Percentiles rank a stretch among this genome's conserved stretches.
Evolutionary conservation across 2,797 vertebrate genomes (phyloP).

Genomic region (Labeo calbasu): DNA sequence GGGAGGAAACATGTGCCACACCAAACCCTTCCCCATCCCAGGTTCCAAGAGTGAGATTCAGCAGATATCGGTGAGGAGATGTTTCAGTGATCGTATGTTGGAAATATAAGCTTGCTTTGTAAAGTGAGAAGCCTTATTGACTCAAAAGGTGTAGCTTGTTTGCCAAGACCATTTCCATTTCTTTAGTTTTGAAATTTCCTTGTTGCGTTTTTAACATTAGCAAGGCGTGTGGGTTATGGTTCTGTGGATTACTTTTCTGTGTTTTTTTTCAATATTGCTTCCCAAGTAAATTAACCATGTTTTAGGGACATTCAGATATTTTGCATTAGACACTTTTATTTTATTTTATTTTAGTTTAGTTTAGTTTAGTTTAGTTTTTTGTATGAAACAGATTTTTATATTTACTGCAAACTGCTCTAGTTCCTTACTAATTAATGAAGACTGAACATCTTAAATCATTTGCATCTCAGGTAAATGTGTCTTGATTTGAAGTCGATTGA

Average conservation of each 20-base stretch:
- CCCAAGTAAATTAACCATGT: neutral
- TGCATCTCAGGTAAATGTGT: too few relatives aligned
- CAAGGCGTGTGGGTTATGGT: neutral
- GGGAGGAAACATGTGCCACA: constrained; percentile 69
- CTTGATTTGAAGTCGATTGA: too few relatives aligned
- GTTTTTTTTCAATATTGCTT: too few relatives aligned
- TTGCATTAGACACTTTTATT: neutral
- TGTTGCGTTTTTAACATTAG: neutral
- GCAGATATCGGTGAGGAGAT: constrained; percentile 75
- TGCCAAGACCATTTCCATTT: neutral
- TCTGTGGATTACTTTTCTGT: too few relatives aligned
- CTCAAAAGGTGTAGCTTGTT: neutral
- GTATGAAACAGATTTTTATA: constrained; percentile 39
- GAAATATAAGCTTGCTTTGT: constrained; percentile 2
- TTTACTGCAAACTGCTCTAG: constrained; percentile 15
- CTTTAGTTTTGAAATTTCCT: neutral
- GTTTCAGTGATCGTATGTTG: neutral
- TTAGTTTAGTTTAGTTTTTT: too few relatives aligned
- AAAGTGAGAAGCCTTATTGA: neutral
- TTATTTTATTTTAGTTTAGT: too few relatives aligned
- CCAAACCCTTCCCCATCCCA: constrained; percentile 73
- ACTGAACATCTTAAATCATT: too few relatives aligned
- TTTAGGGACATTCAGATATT: neutral
- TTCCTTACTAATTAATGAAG: neutral
- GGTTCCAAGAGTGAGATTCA: constrained; percentile 78